phyloP scores from a whole-genome alignment of 2,888 invertebrate genomes.

The Pardosa pseudoannulata region DNA sequence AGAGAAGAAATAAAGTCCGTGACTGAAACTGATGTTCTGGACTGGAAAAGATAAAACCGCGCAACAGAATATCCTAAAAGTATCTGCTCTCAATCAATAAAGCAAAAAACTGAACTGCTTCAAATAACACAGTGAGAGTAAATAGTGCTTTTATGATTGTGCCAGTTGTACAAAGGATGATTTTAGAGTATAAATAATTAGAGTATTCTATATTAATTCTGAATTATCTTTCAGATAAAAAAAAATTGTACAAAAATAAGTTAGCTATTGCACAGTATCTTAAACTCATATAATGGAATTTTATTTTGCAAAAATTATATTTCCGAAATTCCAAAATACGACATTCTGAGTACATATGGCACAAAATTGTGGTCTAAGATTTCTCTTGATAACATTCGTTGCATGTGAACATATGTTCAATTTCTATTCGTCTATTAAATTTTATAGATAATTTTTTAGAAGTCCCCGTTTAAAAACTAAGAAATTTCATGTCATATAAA shows the following conservation, averaged over 20 bases:
- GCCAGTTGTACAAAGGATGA: conserved; percentile 27
- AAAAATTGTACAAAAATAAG: no score
- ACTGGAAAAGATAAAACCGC: conserved; percentile 72
- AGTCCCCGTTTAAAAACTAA: not conserved
- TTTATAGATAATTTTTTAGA: not conserved
- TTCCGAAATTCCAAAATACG: no score
- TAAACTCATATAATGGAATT: no score
- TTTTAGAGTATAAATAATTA: not conserved
- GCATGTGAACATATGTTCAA: not conserved
- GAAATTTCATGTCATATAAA: no score
- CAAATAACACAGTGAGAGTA: conserved; percentile 2
- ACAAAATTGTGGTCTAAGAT: conserved; percentile 1
- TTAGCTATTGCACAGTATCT: no score
- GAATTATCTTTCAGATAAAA: no score
- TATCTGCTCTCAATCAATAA: not conserved
- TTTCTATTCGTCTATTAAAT: not conserved
- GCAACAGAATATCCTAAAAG: not conserved
- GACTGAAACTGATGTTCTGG: conserved; percentile 73
- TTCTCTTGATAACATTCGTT: conserved; percentile 63
- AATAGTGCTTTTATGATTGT: not conserved
- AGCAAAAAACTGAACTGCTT: conserved; percentile 25
- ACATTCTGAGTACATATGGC: conserved; percentile 21
- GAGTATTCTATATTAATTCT: no score
- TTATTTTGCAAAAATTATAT: no score
- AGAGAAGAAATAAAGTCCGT: conserved; percentile 73